Base-by-base conservation (phyloP, 30 jellyfish, hydroid and myxozoan genomes). In the Phacellophora camtschatica region DNA sequence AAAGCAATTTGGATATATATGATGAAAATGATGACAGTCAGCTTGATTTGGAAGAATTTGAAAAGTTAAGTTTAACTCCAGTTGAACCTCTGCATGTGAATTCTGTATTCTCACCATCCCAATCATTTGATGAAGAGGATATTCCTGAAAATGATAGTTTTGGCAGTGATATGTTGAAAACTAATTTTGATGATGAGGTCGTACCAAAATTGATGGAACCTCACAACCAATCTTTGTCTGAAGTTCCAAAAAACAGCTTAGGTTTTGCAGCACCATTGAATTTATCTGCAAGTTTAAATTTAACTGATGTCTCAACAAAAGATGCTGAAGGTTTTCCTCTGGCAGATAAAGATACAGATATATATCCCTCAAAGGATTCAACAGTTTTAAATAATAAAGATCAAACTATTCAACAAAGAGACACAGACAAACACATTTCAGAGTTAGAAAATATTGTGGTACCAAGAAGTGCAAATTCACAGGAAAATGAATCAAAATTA, bases 121-220 rank as follows among this genome's bases (percentile, higher is more conserved):
- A 65, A 25, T 77, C 90, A 62, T 77, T 77, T 77, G 91, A 75
- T 32, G 88, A 80, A 36, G 87, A 74, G 31, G 91, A 65, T 30
- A 42, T 11, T 63, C 12, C 20, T n/a, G 8, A 65, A 29, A 65
- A 64, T 16, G 91, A 80, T 28, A 80, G 91, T 25, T 80, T 80
- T 66, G 91, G 66, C 29, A 80, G 76, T 9, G 51, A 46, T 3
- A 77, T 45, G 32, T 77, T 66, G 4, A 35, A 66, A 39, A 2
- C 34, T 1, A 28, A 35, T 37, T 3, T 66, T 16, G 36, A 66
- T 15, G 13, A 18, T 15, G 81, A 66, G 22, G 25, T 11, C 16
- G 11, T 10, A 13, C 15, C 13, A 0, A 46, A 46, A 11, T 3
- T 11, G n/a, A 46, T 46, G 24, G 9, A 7, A 10, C n/a, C 9